Conservation (phyloP, 1,140 invertebrate genomes). For the Drosophila kepulauana region DNA sequence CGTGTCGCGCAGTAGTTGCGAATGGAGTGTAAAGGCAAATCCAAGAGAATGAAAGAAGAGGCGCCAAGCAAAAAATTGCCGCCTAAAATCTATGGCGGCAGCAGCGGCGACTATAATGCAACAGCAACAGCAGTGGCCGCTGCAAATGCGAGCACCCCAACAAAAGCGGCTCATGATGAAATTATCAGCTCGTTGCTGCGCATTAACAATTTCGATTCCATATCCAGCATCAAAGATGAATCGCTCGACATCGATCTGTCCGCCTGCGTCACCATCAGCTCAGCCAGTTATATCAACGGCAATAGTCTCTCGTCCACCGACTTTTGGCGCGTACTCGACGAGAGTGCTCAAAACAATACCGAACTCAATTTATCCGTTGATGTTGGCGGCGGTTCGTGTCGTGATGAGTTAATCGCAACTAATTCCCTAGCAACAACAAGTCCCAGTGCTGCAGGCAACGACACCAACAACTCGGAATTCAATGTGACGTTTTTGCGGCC, state of each 20-base stretch:
- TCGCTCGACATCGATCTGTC: constrained; percentile 83
- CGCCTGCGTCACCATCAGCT: constrained; percentile 79
- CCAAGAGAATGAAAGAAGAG: constrained; percentile 81
- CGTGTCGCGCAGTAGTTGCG: constrained; percentile 64
- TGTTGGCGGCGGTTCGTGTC: constrained; percentile 24
- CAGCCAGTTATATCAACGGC: constrained; percentile 71
- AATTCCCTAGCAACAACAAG: constrained; percentile 39
- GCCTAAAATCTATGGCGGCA: constrained; percentile 77
- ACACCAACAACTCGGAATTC: constrained; percentile 61
- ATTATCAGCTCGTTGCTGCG: constrained; percentile 77
- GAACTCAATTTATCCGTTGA: constrained; percentile 68
- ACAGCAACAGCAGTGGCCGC: constrained; percentile 47
- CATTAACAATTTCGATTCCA: constrained; percentile 81
- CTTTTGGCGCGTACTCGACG: constrained; percentile 81
- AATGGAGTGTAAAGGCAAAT: constrained; percentile 78
- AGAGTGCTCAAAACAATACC: constrained; percentile 77
- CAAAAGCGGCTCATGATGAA: constrained; percentile 78
- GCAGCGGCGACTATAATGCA: constrained; percentile 34
- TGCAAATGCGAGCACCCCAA: constrained; percentile 64
- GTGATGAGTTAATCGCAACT: constrained; percentile 48
- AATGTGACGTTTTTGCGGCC: constrained; percentile 69
- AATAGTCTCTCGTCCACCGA: constrained; percentile 81
- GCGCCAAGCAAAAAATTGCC: constrained; percentile 84
- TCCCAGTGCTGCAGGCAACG: constrained; percentile 29
- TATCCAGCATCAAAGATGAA: constrained; percentile 83